A percentile compares a stretch with the other conserved stretches of the same genome.
Evolutionary conservation across 2,888 invertebrate species (phyloP).

Genomic region (Meloe dianella): DNA sequence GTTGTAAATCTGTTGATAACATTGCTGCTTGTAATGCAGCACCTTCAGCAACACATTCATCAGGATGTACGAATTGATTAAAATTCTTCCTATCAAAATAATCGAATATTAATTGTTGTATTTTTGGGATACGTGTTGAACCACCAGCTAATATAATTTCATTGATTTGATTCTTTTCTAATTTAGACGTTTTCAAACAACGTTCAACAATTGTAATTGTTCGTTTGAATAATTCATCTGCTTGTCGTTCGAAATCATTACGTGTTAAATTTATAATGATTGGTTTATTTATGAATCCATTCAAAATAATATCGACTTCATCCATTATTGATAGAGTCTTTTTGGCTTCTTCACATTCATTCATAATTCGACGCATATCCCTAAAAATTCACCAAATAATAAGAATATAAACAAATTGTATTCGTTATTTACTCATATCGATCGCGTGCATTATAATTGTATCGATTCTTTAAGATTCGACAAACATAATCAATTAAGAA

Average conservation of each 20-base stretch:
- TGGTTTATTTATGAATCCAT: slow-evolving; percentile 10
- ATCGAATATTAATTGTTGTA: slow-evolving; percentile 34
- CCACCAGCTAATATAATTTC: slow-evolving; percentile 46
- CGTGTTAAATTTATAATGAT: slow-evolving; percentile 27
- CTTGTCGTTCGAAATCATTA: slow-evolving; percentile 40
- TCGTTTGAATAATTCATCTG: slow-evolving; percentile 32
- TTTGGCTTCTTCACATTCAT: slow-evolving; percentile 38
- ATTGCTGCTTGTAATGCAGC: slow-evolving; percentile 43
- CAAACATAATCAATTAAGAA: slow-evolving; percentile 33
- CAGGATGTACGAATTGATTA: slow-evolving; percentile 41
- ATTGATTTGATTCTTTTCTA: slow-evolving; percentile 37
- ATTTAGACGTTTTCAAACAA: slow-evolving; percentile 34
- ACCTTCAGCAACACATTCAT: slow-evolving; percentile 46
- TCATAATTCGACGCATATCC: slow-evolving; percentile 30
- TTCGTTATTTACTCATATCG: slow-evolving; percentile 12
- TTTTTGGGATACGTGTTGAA: slow-evolving; percentile 44
- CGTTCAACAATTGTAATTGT: slow-evolving; percentile 37
- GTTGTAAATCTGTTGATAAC: slow-evolving; percentile 26
- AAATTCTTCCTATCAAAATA: slow-evolving; percentile 38
- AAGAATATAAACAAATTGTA: no score
- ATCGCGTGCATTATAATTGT: slow-evolving; percentile 29
- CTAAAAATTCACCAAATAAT: no score
- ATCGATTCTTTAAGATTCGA: slow-evolving; percentile 27
- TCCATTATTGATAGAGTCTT: slow-evolving; percentile 28
- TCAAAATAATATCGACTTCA: slow-evolving; percentile 22